Conservation (phyloP, 1,140 invertebrate genomes). For the Drosophila trapezifrons region DNA sequence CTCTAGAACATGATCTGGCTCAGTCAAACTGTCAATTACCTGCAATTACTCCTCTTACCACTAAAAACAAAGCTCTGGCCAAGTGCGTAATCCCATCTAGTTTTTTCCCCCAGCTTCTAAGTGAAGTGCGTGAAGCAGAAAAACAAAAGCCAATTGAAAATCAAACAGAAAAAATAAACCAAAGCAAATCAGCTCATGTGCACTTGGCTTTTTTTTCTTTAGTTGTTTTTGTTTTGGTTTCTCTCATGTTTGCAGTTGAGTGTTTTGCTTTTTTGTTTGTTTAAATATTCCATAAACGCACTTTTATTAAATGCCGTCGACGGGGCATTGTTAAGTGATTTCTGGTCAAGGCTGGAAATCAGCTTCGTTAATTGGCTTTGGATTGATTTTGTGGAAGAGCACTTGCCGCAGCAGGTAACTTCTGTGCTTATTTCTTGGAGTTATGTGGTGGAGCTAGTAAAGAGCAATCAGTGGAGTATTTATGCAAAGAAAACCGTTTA, state of each 20-base stretch:
- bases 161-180: constrained; percentile 36
- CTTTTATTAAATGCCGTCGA: constrained; percentile 65
- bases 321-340: constrained; percentile 44
- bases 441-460: background rate
- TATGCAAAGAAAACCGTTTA: constrained; percentile 38
- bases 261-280: constrained; percentile 33
- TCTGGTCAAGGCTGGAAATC: constrained; percentile 62
- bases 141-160: constrained; percentile 40
- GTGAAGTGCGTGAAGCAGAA: constrained; percentile 36
- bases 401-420: constrained; percentile 11
- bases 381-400: constrained; percentile 47
- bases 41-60: constrained; percentile 10
- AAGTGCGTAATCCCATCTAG: constrained; percentile 3
- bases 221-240: background rate
- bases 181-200: constrained; percentile 56
- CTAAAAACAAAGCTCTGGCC: constrained; percentile 5
- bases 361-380: constrained; percentile 58
- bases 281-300: constrained; percentile 68
- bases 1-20: constrained; percentile 1
- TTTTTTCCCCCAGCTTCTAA: constrained; percentile 27
- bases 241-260: background rate
- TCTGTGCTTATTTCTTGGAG: constrained; percentile 1
- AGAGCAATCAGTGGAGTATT: constrained; percentile 23
- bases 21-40: constrained; percentile 8
- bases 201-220: background rate